Percentiles rank a stretch among this genome's conserved stretches.
These are phyloP conservation scores for Dunckerocampus dactyliophorus DNA, from an alignment of 2,113 vertebrate genomes.

Conservation along the genomic window DNA sequence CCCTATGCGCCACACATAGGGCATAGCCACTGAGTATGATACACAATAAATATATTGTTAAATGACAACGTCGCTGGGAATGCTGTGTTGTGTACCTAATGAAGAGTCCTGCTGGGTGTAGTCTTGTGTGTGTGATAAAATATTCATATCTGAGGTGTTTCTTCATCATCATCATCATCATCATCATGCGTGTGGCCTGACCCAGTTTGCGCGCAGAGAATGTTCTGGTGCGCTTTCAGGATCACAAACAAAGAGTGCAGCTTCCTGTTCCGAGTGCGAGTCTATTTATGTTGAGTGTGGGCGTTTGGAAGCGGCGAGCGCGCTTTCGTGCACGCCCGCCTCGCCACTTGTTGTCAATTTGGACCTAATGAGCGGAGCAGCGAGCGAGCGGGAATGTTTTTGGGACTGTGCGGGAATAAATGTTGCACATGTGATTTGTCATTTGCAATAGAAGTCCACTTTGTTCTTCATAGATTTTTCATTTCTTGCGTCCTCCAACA, in stretches of 20 bases:
- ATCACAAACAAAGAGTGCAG: constrained; percentile 24
- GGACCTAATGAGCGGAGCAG: constrained; percentile 6
- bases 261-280: constrained; percentile 28
- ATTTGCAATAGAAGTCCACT: not conserved
- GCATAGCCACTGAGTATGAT: too few relatives aligned
- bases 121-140: too few relatives aligned
- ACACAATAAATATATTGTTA: too few relatives aligned
- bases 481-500: constrained; percentile 12
- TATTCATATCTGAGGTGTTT: too few relatives aligned
- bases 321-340: constrained; percentile 14
- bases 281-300: constrained; percentile 53
- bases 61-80: too few relatives aligned
- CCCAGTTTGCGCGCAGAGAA: not conserved
- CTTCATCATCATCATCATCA: too few relatives aligned
- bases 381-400: not conserved
- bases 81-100: too few relatives aligned
- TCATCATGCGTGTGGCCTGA: not conserved
- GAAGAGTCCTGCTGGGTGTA: too few relatives aligned
- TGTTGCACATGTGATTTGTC: not conserved
- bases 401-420: not conserved
- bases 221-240: constrained; percentile 18
- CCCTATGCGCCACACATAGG: too few relatives aligned
- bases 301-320: constrained; percentile 49
- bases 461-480: constrained; percentile 16
- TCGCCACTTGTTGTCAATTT: constrained; percentile 19